Evolutionary conservation across 2,888 invertebrate species (phyloP).

Genomic region (Ochropleura plecta): DNA sequence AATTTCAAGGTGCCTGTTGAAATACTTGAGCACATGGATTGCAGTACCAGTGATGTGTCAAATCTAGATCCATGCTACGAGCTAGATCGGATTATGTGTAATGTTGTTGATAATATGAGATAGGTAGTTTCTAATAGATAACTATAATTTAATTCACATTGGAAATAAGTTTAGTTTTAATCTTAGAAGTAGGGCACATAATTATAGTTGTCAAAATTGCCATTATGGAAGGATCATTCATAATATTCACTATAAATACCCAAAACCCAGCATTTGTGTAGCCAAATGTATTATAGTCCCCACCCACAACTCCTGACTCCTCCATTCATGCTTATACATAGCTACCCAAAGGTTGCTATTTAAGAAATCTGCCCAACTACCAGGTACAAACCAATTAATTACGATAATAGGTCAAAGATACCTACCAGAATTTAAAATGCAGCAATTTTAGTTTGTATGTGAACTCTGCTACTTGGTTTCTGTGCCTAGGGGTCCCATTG

Average conservation of each 20-base stretch:
- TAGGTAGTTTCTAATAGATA: constrained; percentile 61
- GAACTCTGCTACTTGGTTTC: too few species aligned
- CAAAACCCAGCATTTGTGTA: too few species aligned
- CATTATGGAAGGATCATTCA: not conserved
- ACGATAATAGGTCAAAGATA: not conserved
- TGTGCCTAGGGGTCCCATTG: too few species aligned
- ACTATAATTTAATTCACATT: not conserved
- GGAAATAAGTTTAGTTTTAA: not conserved
- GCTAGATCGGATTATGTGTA: constrained; percentile 98
- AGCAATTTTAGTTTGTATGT: not conserved
- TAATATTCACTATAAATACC: not conserved
- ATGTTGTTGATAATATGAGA: constrained; percentile 96
- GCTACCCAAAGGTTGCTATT: too few species aligned
- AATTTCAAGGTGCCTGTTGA: constrained; percentile 95
- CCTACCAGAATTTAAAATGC: not conserved
- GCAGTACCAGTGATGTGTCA: constrained; percentile 89
- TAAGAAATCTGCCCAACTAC: too few species aligned
- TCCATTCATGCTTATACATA: not conserved
- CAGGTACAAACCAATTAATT: too few species aligned
- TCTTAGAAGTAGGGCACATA: not conserved
- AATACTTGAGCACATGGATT: constrained; percentile 93
- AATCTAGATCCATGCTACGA: constrained; percentile 94
- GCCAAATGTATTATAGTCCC: too few species aligned
- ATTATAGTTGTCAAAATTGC: not conserved
- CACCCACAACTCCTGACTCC: not conserved